Conservation (phyloP, 53 echinoderm and acorn worm species). For the Henricia sp. region DNA sequence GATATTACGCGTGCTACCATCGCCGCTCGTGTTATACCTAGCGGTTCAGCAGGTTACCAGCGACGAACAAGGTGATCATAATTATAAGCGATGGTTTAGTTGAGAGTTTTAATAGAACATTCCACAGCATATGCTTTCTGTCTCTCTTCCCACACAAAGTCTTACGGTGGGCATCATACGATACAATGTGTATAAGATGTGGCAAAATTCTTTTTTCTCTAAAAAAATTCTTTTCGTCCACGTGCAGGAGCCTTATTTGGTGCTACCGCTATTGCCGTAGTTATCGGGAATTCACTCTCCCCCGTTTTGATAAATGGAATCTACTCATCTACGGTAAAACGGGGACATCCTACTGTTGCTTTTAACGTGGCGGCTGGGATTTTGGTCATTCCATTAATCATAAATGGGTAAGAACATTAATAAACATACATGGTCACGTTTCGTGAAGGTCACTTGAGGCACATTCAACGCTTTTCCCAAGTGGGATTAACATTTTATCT, state of each 20-base stretch:
- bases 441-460: no score
- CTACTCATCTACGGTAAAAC: constrained; percentile 53
- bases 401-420: constrained; percentile 55
- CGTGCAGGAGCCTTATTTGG: constrained; percentile 61
- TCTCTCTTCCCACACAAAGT: no score
- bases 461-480: no score
- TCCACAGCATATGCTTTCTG: no score
- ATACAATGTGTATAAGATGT: no score
- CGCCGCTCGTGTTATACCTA: not conserved
- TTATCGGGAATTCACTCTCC: constrained; percentile 57
- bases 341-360: constrained; percentile 40
- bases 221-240: not conserved
- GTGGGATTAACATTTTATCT: no score
- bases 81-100: no score
- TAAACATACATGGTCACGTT: not conserved
- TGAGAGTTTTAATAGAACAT: no score
- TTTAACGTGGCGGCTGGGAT: constrained; percentile 67
- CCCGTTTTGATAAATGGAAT: constrained; percentile 59
- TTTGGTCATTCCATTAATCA: constrained; percentile 40
- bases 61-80: constrained; percentile 68
- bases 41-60: constrained; percentile 42
- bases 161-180: no score
- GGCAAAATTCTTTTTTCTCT: not conserved
- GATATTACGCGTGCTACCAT: constrained; percentile 37
- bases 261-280: not conserved